Percentiles rank a stretch among this genome's conserved stretches.
phyloP scores from a whole-genome alignment of 2,797 vertebrate genomes.

The Brachyrhaphis roseni region DNA sequence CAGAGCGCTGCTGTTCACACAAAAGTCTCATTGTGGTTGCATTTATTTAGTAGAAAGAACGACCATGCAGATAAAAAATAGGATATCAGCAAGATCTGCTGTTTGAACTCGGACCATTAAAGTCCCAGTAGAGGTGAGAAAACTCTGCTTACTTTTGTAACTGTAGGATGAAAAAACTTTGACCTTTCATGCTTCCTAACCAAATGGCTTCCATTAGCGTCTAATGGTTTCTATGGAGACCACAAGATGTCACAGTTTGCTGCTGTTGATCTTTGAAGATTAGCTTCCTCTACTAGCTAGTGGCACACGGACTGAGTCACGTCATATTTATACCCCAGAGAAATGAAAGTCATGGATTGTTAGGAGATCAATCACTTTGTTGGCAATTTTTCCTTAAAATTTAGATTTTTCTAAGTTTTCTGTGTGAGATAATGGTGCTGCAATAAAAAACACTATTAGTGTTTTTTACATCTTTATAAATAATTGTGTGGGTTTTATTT shows the following conservation, averaged over 20 bases:
- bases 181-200: neutral
- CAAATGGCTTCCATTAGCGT: neutral
- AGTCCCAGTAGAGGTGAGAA: neutral
- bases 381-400: neutral
- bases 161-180: neutral
- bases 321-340: neutral
- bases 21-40: too few species aligned
- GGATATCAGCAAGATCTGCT: too few species aligned
- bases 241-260: neutral
- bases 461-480: neutral
- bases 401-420: neutral
- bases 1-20: too few species aligned
- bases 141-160: neutral
- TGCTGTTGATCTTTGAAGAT: neutral
- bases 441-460: neutral
- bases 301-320: neutral
- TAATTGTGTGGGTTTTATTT: neutral
- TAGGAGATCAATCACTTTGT: neutral
- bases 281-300: neutral
- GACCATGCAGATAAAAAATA: too few species aligned
- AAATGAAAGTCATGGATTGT: neutral
- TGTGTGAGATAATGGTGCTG: neutral
- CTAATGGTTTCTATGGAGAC: neutral
- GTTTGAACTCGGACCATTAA: neutral
- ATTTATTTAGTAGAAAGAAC: too few species aligned